A percentile compares a stretch with the other conserved stretches of the same genome.
These are phyloP conservation scores for Channa argus DNA, from an alignment of 2,113 vertebrate species.

Conservation along the genomic window DNA sequence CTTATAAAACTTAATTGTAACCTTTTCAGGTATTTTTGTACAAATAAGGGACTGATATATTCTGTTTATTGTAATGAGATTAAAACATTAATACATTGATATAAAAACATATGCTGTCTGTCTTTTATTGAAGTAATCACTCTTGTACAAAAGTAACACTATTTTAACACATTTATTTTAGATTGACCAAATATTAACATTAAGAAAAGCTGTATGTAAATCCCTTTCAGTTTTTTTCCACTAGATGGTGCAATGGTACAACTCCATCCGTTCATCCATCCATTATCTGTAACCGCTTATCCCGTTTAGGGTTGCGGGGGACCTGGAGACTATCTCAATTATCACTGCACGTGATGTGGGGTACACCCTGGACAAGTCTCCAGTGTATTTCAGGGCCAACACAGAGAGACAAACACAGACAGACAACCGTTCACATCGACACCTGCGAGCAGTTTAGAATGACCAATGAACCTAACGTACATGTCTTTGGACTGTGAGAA, in stretches of 20 bases:
- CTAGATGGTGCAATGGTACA: constrained; percentile 48
- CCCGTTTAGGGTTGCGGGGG: no score
- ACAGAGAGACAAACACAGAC: no score
- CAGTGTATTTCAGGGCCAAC: no score
- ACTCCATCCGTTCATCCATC: not conserved
- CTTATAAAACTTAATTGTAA: constrained; percentile 95
- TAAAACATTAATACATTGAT: constrained; percentile 96
- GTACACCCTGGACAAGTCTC: no score
- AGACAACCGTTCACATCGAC: no score
- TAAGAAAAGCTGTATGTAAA: not conserved
- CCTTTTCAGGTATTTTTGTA: constrained; percentile 99
- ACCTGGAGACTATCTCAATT: no score
- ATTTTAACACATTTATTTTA: not conserved
- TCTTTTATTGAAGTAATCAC: constrained; percentile 38
- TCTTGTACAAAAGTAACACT: not conserved
- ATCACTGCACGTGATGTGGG: no score
- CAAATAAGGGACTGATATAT: constrained; percentile 96
- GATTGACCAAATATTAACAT: not conserved
- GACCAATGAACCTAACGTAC: no score
- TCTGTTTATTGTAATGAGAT: constrained; percentile 98
- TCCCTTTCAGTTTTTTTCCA: constrained; percentile 14
- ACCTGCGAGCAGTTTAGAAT: no score
- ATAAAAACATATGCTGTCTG: constrained; percentile 78
- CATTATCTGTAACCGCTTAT: no score
- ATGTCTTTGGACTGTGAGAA: no score